Evolutionary conservation across 2,113 vertebrate genomes (phyloP), one percentile per base, ranked within the genome.

Genomic region (Bufo bufo): DNA sequence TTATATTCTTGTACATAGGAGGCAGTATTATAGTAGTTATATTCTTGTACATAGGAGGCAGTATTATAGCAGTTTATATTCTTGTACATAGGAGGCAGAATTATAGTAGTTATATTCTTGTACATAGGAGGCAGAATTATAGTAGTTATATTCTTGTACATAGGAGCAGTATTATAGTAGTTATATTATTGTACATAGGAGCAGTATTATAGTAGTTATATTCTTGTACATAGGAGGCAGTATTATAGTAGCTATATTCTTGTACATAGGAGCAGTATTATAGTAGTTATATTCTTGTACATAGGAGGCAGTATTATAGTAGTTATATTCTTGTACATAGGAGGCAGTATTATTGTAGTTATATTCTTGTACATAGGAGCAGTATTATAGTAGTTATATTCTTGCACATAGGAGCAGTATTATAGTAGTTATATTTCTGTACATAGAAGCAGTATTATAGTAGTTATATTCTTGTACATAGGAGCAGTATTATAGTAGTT

Each of bases 181-280:
- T 65, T 65, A 65, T 65, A 65, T 65, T n/a, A 19, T n/a, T 65
- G 61, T 65, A 65, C 5, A 65, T 65, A 65, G 61, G 61, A 6
- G 16, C 61, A 65, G 61, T 65, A 65, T 65, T 65, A 65, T 65
- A 65, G 61, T 65, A 65, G 61, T 65, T 65, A 65, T 65, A 65
- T 65, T 65, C 61, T 65, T 20, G 61, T 65, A 65, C 20, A 65
- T n/a, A 65, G 10, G 66, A 23, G 23, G n/a, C 66, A 71, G 66
- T 71, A 71, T 71, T 71, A 74, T 74, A 74, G 66, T 71, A 71
- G 66, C 43, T 69, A 71, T 71, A 71, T 71, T 71, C 66, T 43
- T 71, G 66, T 71, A 71, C 16, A 71, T 71, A 71, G 66, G 66
- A 5, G 66, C 66, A 71, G 23, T 71, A 71, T 71, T 71, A 71